Percentiles rank a stretch among this genome's conserved stretches.
Evolutionary conservation across 2,797 vertebrate genomes (phyloP).

Genomic region (Chrosomus eos): DNA sequence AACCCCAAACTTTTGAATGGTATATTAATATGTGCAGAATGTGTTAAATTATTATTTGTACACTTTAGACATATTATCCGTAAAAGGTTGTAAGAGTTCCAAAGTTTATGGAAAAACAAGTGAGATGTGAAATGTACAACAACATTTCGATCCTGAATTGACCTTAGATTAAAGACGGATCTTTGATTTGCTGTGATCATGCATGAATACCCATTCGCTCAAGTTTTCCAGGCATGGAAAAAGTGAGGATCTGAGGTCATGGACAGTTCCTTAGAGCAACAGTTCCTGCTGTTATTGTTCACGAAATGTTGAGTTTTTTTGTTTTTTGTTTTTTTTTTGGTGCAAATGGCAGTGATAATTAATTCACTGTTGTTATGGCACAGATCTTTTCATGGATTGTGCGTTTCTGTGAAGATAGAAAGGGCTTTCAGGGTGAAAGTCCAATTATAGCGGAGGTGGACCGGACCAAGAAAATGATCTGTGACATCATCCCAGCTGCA

Average conservation of each 20-base stretch:
- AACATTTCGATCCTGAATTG: constrained; percentile 25
- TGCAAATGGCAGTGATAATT: neutral
- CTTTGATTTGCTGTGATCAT: constrained; percentile 46
- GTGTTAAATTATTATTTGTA: neutral
- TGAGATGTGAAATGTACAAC: constrained; percentile 10
- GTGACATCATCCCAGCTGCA: constrained; percentile 61
- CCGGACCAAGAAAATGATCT: constrained; percentile 45
- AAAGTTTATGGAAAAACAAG: constrained; percentile 7
- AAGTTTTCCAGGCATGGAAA: constrained; percentile 55
- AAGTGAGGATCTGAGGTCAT: constrained; percentile 39
- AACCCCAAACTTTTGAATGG: neutral
- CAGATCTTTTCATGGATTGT: constrained; percentile 7
- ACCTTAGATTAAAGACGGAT: constrained; percentile 26
- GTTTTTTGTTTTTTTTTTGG: neutral
- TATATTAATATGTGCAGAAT: neutral
- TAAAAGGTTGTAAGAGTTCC: neutral
- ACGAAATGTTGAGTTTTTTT: neutral
- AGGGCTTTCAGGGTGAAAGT: constrained; percentile 37
- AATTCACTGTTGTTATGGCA: constrained; percentile 18
- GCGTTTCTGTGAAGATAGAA: neutral
- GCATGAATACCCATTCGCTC: constrained; percentile 38
- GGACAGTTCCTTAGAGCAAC: constrained; percentile 1
- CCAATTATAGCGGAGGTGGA: constrained; percentile 46
- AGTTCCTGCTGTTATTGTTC: constrained; percentile 16
- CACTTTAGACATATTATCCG: neutral